Base-by-base conservation (phyloP, 2,888 invertebrate species). In the Aporophyla nigra region DNA sequence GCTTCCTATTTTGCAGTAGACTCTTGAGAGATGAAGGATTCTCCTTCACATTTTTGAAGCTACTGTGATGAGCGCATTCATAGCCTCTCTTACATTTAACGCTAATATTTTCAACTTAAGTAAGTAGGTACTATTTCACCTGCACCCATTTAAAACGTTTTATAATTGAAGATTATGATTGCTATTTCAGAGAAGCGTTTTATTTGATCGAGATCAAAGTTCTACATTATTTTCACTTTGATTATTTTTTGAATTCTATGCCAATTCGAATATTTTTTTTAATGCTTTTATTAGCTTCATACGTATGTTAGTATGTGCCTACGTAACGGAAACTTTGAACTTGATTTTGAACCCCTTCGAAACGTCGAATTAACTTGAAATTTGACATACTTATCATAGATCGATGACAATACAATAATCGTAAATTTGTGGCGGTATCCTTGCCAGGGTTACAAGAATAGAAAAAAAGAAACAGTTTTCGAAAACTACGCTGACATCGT, bases 141-240 rank as follows among this genome's bases (percentile, higher is more conserved):
- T 24, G 24, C 33, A 33, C 24, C 21, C 5, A 63, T 63, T 81
- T 53, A 33, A 46, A 53, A 43, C 56, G 43, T 53, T 77, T 58
- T 24, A 53, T 7, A 77, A 46, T 63, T 74, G 27, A 54, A 82
- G 59, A 54, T 65, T 59, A 59, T 78, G 51, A 82, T 78, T 65
- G 65, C 65, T 54, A 66, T 82, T 76, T 65, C 65, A 66, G 66
- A 66, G 65, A 82, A 54, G 59, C 53, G 76, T 65, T 78, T 82
- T 65, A 61, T 74, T 63, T 81, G 51, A 53, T 76, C 27, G 65
- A 59, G 76, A 54, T 82, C 53, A 78, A 82, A 75, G 59, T 65
- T 82, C 76, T 53, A 54, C 6, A 66, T 66, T 76, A 3, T 49
- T n/a, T 75, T 54, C 53, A 82, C 27, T 46, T 82, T 82, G 53